Evolutionary conservation across 2,113 vertebrate species (phyloP).

Genomic region (Hemiprocne comata): DNA sequence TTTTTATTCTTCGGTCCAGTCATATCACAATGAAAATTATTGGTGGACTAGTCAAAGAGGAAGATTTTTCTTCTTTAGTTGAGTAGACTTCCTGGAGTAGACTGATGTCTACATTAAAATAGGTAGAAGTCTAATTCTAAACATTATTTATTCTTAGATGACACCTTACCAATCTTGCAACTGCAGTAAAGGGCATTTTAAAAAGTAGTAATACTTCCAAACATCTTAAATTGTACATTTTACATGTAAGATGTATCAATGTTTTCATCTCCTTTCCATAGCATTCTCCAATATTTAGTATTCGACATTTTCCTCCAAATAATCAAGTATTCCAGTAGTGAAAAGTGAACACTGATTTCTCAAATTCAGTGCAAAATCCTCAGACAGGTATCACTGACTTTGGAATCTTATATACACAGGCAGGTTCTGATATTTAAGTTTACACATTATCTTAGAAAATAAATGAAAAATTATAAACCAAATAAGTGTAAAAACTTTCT

Average conservation of each 20-base stretch:
- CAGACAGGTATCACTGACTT: neutral
- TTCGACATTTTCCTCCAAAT: neutral
- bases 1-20: neutral
- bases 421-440: neutral
- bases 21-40: neutral
- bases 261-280: neutral
- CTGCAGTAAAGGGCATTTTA: neutral
- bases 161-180: neutral
- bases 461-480: neutral
- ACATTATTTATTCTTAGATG: neutral
- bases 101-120: neutral
- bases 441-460: neutral
- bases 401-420: neutral
- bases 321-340: neutral
- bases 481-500: neutral
- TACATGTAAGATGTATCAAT: neutral
- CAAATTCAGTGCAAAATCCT: neutral
- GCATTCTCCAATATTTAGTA: neutral
- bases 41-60: neutral
- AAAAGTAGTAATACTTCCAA: neutral
- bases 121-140: neutral
- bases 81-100: neutral
- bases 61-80: neutral
- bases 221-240: neutral
- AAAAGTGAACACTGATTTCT: neutral